phyloP scores from a whole-genome alignment of 2,888 invertebrate genomes.

The Pecten maximus region DNA sequence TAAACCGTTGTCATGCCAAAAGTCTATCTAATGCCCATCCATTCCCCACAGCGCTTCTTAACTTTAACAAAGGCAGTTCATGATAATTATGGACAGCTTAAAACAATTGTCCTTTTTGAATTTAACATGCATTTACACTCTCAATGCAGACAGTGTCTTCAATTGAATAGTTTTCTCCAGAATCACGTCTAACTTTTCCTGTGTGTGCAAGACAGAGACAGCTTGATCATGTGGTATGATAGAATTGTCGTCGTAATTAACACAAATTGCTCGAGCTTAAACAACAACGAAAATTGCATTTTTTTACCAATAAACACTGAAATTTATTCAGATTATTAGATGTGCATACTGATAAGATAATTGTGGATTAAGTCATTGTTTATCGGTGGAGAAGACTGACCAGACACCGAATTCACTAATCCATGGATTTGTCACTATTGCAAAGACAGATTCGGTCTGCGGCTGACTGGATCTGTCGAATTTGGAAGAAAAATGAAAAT shows the following conservation, averaged over 20 bases:
- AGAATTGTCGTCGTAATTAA: neutral
- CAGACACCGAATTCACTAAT: neutral
- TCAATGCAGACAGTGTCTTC: neutral
- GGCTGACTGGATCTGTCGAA: neutral
- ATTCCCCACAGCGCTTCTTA: conserved; percentile 22
- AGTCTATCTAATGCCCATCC: conserved; percentile 12
- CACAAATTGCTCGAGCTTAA: neutral
- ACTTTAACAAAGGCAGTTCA: conserved; percentile 33
- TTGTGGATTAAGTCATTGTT: neutral
- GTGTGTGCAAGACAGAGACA: neutral
- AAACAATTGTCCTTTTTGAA: conserved; percentile 16
- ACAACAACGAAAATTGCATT: neutral
- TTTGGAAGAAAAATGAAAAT: neutral
- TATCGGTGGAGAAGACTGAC: neutral
- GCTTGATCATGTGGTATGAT: neutral
- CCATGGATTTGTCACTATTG: neutral
- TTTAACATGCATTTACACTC: conserved; percentile 21
- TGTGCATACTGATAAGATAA: neutral
- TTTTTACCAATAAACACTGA: neutral
- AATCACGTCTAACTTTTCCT: neutral
- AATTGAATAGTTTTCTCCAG: neutral
- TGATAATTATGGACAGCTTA: conserved; percentile 29
- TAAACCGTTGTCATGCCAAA: conserved; percentile 35
- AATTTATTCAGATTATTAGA: neutral
- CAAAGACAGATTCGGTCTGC: conserved; percentile 14